Base-by-base conservation (phyloP, 2,113 vertebrate species). In the Eurystomus gularis region DNA sequence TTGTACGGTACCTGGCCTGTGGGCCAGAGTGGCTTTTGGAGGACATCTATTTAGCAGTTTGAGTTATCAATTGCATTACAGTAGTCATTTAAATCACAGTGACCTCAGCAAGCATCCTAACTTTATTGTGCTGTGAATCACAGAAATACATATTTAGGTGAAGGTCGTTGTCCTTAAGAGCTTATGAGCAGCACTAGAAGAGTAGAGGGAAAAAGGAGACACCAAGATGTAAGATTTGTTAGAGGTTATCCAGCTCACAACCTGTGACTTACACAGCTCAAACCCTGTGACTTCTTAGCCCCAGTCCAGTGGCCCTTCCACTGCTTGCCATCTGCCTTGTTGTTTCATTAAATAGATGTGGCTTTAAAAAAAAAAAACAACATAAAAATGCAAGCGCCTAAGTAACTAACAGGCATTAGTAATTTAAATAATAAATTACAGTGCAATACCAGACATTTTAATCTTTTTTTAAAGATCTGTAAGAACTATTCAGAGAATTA, bases 401-500 rank as follows among this genome's bases (percentile, higher is more conserved):
- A 93, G 61, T 78, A 95, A 87, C 78, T 46, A 60, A n/a, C 15
- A 62, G 48, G n/a, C 28, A 65, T 69, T 85, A 85, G 84, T 82
- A 87, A 87, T 94, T 91, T 85, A 95, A 95, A 69, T 91, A 79
- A 72, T 91, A 91, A 93, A 95, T 82, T 82, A 66, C 1, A 2
- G 12, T 69, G 35, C 49, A 60, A 54, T 94, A 76, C 44, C 58
- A 94, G 86, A 79, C 33, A 85, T 87, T 91, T 94, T 72, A 93
- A 82, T 93, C 6, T 85, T 61, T 84, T 93, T 72, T 75, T 42
- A 71, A 94, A 95, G 48, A 84, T 44, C 57, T 68, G 6, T 69
- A 90, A 87, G 82, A 94, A 86, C 84, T 83, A 77, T 77, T 94
- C 64, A 73, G 42, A 93, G n/a, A 87, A 90, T 80, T 81, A 84